Percentiles rank a stretch among this genome's conserved stretches.
These are phyloP conservation scores for Falco punctatus DNA, from an alignment of 2,113 vertebrate species.

Conservation along the genomic window DNA sequence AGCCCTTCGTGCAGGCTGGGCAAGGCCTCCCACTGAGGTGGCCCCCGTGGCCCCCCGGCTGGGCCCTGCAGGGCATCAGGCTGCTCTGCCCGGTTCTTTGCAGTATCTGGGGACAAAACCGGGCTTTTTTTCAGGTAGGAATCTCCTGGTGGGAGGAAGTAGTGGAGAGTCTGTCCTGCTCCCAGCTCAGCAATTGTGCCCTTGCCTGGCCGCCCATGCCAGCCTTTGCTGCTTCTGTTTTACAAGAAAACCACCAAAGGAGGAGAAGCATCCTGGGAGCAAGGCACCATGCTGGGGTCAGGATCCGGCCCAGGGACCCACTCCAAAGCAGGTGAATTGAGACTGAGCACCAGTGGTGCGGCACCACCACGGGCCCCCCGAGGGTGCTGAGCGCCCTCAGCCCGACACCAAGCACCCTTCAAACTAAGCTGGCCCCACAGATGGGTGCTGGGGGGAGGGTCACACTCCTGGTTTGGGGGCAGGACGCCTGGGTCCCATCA, in stretches of 20 bases:
- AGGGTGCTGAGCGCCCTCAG: background rate
- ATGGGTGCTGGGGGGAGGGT: rapidly evolving
- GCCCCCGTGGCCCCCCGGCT: rapidly evolving
- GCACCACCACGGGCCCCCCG: background rate
- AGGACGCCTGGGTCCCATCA: background rate
- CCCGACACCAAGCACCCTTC: background rate
- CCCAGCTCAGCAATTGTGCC: background rate
- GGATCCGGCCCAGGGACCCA: background rate
- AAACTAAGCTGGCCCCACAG: background rate
- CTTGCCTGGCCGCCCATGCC: background rate
- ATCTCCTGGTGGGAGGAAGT: background rate
- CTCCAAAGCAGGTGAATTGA: background rate
- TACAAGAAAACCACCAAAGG: background rate
- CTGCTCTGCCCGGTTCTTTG: background rate
- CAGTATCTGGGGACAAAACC: background rate
- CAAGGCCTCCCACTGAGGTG: rapidly evolving
- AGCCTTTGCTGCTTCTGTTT: rapidly evolving
- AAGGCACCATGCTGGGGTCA: rapidly evolving
- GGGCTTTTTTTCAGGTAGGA: background rate
- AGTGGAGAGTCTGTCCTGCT: rapidly evolving
- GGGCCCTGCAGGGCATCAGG: rapidly evolving
- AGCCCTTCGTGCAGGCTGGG: rapidly evolving
- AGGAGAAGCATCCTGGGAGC: background rate
- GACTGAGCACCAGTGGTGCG: rapidly evolving
- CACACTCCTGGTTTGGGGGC: background rate